These are phyloP conservation scores for Drosophila ambigua DNA, from an alignment of 1,140 invertebrate genomes.

Conservation along the genomic window DNA sequence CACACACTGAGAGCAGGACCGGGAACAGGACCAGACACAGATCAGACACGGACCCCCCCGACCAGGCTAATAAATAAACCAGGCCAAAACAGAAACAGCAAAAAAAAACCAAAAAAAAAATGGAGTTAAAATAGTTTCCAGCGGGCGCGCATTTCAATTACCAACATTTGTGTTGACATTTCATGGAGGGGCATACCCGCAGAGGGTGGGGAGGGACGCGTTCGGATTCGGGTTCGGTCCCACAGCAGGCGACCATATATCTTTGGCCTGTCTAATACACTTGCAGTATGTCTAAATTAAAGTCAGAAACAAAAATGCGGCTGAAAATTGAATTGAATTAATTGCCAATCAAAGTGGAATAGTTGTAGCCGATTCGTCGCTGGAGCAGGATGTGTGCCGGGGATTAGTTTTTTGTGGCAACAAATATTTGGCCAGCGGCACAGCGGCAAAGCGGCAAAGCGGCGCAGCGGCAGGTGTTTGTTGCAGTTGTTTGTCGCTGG, in stretches of 20 bases:
- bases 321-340: conserved; percentile 68
- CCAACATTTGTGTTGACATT: conserved; percentile 79
- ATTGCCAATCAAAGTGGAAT: conserved; percentile 69
- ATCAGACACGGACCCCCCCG: conserved; percentile 42
- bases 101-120: conserved; percentile 1
- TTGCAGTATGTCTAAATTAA: conserved; percentile 78
- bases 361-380: conserved; percentile 15
- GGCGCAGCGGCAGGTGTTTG: conserved; percentile 55
- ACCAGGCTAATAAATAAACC: conserved; percentile 46
- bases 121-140: conserved; percentile 34
- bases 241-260: conserved; percentile 69
- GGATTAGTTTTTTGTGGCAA: not conserved
- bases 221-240: not conserved
- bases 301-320: conserved; percentile 40
- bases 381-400: conserved; percentile 29
- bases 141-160: conserved; percentile 64
- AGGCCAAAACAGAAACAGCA: conserved; percentile 7
- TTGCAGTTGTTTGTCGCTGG: conserved; percentile 19
- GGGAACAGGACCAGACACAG: conserved; percentile 27
- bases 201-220: conserved; percentile 20
- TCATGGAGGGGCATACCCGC: conserved; percentile 54
- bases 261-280: conserved; percentile 41
- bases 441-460: not conserved
- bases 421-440: conserved; percentile 35
- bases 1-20: conserved; percentile 2